Percentiles rank a stretch among this genome's conserved stretches.
Evolutionary conservation across 2,113 vertebrate species (phyloP).

Genomic region (Pao palembangensis): DNA sequence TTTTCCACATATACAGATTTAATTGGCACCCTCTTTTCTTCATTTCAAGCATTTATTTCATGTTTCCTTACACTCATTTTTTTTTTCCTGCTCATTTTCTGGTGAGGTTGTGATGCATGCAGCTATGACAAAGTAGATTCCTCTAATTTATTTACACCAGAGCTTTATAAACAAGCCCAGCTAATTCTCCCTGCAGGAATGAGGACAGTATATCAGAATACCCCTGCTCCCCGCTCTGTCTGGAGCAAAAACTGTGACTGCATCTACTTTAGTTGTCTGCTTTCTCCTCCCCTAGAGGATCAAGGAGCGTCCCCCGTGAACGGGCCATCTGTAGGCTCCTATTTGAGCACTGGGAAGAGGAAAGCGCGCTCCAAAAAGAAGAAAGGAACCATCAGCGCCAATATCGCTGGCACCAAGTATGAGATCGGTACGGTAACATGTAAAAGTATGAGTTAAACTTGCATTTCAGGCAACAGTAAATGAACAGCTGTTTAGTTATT

Average conservation of each 20-base stretch:
- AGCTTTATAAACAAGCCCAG: conserved; percentile 35
- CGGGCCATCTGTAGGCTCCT: conserved; percentile 78
- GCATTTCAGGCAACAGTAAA: neutral
- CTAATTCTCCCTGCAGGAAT: conserved; percentile 43
- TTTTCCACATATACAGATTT: neutral
- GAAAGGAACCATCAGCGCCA: conserved; percentile 87
- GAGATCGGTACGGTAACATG: conserved; percentile 84
- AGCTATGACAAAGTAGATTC: conserved; percentile 21
- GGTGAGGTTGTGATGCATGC: conserved; percentile 22
- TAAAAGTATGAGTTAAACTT: neutral
- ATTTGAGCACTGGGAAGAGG: conserved; percentile 83
- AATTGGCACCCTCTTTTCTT: neutral
- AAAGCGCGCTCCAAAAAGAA: conserved; percentile 91
- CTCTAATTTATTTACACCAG: conserved; percentile 37
- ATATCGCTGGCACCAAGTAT: conserved; percentile 93
- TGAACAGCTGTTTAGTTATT: neutral
- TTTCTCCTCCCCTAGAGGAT: conserved; percentile 78
- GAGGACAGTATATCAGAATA: conserved; percentile 27
- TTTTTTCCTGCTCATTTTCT: conserved; percentile 6
- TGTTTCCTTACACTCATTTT: neutral
- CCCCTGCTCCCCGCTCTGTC: conserved; percentile 3
- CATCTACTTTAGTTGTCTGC: conserved; percentile 39
- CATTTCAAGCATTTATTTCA: neutral
- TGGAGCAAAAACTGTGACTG: conserved; percentile 46
- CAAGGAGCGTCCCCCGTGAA: conserved; percentile 82